Conservation (phyloP, 92 coral and sea anemone species). For the Parazoanthus swiftii region DNA sequence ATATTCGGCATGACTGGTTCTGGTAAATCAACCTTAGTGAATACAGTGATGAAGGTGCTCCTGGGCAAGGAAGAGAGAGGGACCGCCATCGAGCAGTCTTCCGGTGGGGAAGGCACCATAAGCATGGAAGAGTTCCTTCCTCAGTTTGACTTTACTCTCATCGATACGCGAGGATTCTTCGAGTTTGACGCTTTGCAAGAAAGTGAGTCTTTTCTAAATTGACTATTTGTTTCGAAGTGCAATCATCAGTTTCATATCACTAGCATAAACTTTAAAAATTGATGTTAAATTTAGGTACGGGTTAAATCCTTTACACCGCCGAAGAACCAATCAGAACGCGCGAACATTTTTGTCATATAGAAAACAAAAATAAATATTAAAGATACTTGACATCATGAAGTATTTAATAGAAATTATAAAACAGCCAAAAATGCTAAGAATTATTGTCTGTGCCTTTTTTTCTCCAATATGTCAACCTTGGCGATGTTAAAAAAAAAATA, state of each 20-base stretch:
- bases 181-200: slow-evolving; percentile 59
- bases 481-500: too few species aligned
- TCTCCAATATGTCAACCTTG: too few species aligned
- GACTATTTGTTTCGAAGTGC: background rate
- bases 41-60: slow-evolving; percentile 65
- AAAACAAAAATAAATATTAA: too few species aligned
- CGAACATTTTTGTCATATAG: too few species aligned
- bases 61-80: slow-evolving; percentile 48
- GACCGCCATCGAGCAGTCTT: slow-evolving; percentile 53
- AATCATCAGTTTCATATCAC: background rate
- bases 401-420: too few species aligned
- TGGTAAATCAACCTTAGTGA: slow-evolving; percentile 75
- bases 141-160: slow-evolving; percentile 55
- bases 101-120: slow-evolving; percentile 79
- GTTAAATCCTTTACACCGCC: too few species aligned
- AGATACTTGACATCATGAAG: too few species aligned
- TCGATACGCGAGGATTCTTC: slow-evolving; percentile 79
- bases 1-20: slow-evolving; percentile 78
- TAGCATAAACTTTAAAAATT: background rate
- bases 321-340: too few species aligned
- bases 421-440: too few species aligned
- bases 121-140: slow-evolving; percentile 59
- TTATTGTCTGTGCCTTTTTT: too few species aligned
- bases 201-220: slow-evolving; percentile 40
- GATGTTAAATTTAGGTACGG: too few species aligned